These are phyloP conservation scores for Rugalucina vietnamica DNA, from an alignment of 2,888 invertebrate species.

Conservation along the genomic window DNA sequence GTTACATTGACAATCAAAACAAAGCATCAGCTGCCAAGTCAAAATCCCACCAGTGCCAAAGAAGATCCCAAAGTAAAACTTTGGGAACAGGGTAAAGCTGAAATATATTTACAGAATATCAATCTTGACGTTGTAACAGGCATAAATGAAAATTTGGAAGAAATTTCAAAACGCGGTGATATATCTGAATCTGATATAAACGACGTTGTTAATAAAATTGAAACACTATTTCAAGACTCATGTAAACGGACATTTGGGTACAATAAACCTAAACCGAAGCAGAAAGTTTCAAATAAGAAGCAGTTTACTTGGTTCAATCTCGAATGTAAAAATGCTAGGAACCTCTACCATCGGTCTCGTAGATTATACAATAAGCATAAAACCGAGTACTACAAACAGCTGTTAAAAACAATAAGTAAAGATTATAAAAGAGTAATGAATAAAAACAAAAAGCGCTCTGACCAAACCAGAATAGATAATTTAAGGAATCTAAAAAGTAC, in stretches of 20 bases:
- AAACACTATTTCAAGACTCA: neutral
- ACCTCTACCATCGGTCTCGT: neutral
- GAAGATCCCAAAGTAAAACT: neutral
- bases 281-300: neutral
- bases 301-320: neutral
- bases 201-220: neutral
- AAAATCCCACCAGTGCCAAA: no score
- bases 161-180: no score
- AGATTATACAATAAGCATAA: neutral
- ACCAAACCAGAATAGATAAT: neutral
- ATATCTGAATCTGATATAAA: neutral
- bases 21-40: neutral
- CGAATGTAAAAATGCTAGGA: neutral
- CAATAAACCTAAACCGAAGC: neutral
- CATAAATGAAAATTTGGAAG: no score
- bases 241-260: neutral
- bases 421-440: neutral
- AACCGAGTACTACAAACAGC: neutral
- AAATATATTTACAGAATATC: no score
- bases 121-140: no score
- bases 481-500: neutral
- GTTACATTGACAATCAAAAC: neutral
- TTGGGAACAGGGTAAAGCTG: neutral
- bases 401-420: neutral
- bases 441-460: neutral